Percentiles rank a stretch among this genome's conserved stretches.
Evolutionary conservation across 2,113 vertebrate species (phyloP).

Genomic region (Xyliphius kryptos): DNA sequence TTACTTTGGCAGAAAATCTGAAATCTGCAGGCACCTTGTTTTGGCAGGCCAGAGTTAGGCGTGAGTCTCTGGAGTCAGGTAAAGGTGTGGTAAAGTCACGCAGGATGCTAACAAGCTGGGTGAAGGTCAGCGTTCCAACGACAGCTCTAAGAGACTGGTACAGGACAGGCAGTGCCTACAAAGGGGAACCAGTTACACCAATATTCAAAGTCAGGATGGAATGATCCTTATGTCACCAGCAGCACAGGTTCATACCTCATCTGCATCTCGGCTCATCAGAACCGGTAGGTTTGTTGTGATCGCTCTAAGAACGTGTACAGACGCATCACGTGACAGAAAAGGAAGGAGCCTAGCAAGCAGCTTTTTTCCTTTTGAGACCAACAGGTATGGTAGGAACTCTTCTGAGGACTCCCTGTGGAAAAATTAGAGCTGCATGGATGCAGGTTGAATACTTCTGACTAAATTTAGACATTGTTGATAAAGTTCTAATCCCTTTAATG

Average conservation of each 20-base stretch:
- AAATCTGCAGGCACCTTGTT: conserved; percentile 72
- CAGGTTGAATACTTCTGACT: too few species aligned
- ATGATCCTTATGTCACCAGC: too few species aligned
- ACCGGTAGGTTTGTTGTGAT: conserved; percentile 72
- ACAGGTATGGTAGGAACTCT: conserved; percentile 80
- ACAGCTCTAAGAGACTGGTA: conserved; percentile 72
- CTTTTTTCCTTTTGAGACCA: conserved; percentile 82
- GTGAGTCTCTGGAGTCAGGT: conserved; percentile 52
- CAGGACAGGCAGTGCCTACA: conserved; percentile 77
- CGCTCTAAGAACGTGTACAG: conserved; percentile 60
- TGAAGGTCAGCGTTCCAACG: conserved; percentile 73
- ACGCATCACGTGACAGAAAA: conserved; percentile 64
- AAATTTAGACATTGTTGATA: too few species aligned
- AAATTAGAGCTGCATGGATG: too few species aligned
- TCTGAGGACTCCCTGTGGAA: conserved; percentile 67
- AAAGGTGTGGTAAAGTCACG: conserved; percentile 64
- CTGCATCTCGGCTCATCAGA: conserved; percentile 76
- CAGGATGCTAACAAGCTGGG: conserved; percentile 75
- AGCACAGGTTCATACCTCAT: conserved; percentile 66
- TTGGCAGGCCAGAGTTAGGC: conserved; percentile 73
- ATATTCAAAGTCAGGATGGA: too few species aligned
- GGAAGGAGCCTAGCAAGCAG: conserved; percentile 76
- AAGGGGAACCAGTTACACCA: not conserved
- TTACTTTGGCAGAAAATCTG: not conserved
- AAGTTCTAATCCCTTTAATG: too few species aligned